Evolutionary conservation across 2,888 invertebrate species (phyloP), one percentile per base, ranked within the genome.

Genomic region (Plagiodera versicolora): DNA sequence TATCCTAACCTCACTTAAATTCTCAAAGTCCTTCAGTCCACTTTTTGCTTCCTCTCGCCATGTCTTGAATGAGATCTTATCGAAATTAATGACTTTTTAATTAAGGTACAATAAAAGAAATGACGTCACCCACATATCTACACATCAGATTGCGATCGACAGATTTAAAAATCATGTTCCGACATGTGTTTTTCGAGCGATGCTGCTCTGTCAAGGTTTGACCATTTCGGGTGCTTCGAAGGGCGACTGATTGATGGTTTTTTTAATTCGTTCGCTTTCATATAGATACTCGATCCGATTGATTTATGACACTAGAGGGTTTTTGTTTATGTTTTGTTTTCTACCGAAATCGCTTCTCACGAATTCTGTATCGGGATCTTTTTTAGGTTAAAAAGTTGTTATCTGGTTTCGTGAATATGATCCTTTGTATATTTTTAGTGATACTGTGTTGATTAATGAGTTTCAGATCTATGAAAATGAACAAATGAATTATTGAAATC

Each of bases 171-270:
- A 39, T 51, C 30, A 35, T 35, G 20, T 53, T 53, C 28, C 46
- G 35, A 18, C 45, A 51, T 51, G 45, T 57, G 44, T 35, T n/a
- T 20, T 57, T 56, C 9, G 35, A 19, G 47, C 45, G 45, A 28
- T 47, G 54, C 56, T 48, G 60, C 52, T 56, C 48, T 60, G 60
- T 56, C 68, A 68, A 65, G 68, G 68, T 56, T 64, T 68, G 63
- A 16, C 68, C 68, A 66, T 68, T 64, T 68, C 57, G 55, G 68
- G 68, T 54, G 53, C 52, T n/a, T 56, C 28, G 60, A 66, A 66
- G 65, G 66, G 66, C 56, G 47, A 44, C 4, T 19, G 17, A 44
- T 53, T 19, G 44, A 17, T 44, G 28, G 18, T 14, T 53, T 19
- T 1, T 28, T 14, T 44, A 28, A 14, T 45, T 28, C n/a, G 44